Base-by-base conservation (phyloP, 2,888 invertebrate genomes). In the Pecten maximus region DNA sequence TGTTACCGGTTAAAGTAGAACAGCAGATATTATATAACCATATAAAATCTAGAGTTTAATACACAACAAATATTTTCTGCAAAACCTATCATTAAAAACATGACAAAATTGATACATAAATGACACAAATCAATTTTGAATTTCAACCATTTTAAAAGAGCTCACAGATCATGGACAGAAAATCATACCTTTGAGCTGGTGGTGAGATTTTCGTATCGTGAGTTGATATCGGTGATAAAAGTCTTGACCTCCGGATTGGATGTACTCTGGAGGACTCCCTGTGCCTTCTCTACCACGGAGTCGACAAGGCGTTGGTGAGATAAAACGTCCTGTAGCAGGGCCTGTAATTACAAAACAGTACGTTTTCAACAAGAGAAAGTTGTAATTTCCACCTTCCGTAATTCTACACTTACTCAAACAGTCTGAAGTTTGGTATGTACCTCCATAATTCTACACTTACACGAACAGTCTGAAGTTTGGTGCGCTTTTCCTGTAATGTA, bases 281-380 rank as follows among this genome's bases (percentile, higher is more conserved):
- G 98, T 0, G 98, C 98, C 96, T 99, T 99, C 96, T 99, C 99
- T 6, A 98, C 98, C 1, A 99, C 98, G 1, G 98, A 98, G 97
- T 99, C 99, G 87, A 99, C 98, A 16, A 98, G 98, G 94, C 99
- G 97, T 96, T 99, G 99, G 95, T 99, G 98, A 0, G 98, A 98
- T 87, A 98, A 97, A 40, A 99, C 98, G 97, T 99, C 99, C 97
- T 99, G 99, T 90, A 98, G 97, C 89, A 98, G 97, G 0, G 98
- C 98, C 97, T 97, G 95, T 40, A 94, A 94, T 88, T 91, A 89
- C 91, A 89, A 90, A 88, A 87, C 39, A 88, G 10, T 40, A 48
- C 88, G 48, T 48, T 35, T 44, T 44, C 44, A 44, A n/a, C n/a
- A n/a, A n/a, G n/a, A n/a, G n/a, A n/a, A n/a, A n/a, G n/a, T n/a